Percentiles rank a stretch among this genome's conserved stretches.
phyloP scores from a whole-genome alignment of 2,888 invertebrate species.

The Unio delphinus region DNA sequence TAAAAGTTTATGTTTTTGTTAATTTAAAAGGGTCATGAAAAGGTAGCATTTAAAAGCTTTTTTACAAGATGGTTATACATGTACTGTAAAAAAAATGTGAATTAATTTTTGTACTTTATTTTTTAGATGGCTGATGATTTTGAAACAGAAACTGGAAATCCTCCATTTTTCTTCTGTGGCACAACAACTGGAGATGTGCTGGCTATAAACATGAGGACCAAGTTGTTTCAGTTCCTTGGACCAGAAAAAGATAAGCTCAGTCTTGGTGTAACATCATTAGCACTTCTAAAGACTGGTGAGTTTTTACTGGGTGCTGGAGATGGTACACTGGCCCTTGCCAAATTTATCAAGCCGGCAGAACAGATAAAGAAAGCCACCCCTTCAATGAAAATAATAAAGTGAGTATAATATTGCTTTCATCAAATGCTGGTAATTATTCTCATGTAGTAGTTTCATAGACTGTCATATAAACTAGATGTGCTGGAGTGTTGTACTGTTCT shows the following conservation, averaged over 20 bases:
- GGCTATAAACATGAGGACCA: constrained; percentile 62
- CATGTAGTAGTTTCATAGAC: not conserved
- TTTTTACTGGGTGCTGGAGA: constrained; percentile 87
- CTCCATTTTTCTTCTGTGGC: constrained; percentile 84
- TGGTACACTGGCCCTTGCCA: constrained; percentile 75
- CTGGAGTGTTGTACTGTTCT: too few species aligned
- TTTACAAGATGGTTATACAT: not conserved
- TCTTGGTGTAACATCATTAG: constrained; percentile 69
- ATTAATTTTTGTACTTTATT: constrained; percentile 7
- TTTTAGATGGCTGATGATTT: constrained; percentile 74
- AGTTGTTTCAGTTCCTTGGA: constrained; percentile 61
- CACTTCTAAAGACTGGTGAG: constrained; percentile 63
- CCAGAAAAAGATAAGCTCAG: constrained; percentile 63
- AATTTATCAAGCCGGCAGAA: too few species aligned
- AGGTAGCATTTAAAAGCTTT: not conserved
- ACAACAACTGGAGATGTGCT: constrained; percentile 86
- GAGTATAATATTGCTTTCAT: not conserved
- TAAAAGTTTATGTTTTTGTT: too few species aligned
- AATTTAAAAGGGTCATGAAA: not conserved
- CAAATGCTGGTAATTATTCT: not conserved
- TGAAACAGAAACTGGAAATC: constrained; percentile 75
- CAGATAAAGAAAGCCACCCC: too few species aligned
- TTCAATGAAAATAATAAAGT: too few species aligned
- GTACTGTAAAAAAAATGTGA: not conserved
- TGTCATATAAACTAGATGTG: too few species aligned